Evolutionary conservation across 2,888 invertebrate species (phyloP), one percentile per base, ranked within the genome.

Genomic region (Myopa testacea): DNA sequence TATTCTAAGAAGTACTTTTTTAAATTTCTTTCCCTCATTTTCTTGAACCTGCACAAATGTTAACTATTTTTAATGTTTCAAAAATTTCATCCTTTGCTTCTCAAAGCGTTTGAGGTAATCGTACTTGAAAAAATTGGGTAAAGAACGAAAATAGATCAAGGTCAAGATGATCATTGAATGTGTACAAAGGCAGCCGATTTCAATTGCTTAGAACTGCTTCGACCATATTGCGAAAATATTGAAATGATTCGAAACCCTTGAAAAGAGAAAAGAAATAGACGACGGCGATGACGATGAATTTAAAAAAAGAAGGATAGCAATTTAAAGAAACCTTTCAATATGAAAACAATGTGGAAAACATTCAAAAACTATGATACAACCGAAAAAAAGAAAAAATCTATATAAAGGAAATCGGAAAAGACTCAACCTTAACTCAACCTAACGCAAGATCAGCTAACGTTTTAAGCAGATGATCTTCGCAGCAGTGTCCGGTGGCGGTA

Each of bases 151-250:
- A 63, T 63, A 63, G 63, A 12, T 63, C 63, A 63, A 37, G 26
- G 63, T 63, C 63, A 63, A 45, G 34, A 63, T 26, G 63, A 63
- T 34, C 63, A 63, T 14, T 16, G 16, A 63, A 63, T 37, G 12
- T 34, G 34, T n/a, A 63, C 63, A 63, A 63, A 63, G 63, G 26
- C 34, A 63, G 63, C 63, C 63, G 63, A 63, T 5, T 63, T 34
- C 63, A 63, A 37, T 63, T 63, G 37, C 37, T 34, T 26, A 63
- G 16, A 63, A 63, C 37, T 34, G 19, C 45, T 3, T 62, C 19
- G 63, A 63, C 63, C 63, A 34, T 34, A 63, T 63, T 34, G 63
- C 34, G n/a, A 60, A 26, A 26, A 37, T 63, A 14, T 34, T 63
- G 37, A 63, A 63, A 6, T 10, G 34, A 63, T 63, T 63, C 16